Conservation (phyloP, 2,888 invertebrate genomes). For the Hanleya hanleyi region DNA sequence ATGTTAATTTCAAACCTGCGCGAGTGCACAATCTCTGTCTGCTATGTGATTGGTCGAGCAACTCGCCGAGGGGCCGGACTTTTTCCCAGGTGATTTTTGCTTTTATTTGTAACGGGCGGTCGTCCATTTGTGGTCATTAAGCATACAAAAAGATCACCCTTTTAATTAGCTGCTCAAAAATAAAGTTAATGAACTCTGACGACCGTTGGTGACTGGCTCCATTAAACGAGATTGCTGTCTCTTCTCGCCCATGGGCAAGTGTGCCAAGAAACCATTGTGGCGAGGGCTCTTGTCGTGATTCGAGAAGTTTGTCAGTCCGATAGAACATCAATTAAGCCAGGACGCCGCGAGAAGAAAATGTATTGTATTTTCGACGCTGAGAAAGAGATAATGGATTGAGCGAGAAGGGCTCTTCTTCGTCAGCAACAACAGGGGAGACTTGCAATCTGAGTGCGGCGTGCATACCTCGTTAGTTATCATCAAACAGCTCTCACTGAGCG, state of each 20-base stretch:
- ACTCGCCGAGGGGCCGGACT: neutral
- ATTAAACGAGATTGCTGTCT: neutral
- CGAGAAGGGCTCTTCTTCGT: too few species aligned
- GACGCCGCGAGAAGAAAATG: too few species aligned
- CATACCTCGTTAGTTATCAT: too few species aligned
- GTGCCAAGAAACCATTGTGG: constrained; percentile 3
- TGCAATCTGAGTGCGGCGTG: too few species aligned
- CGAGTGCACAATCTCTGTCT: neutral
- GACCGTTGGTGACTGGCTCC: neutral
- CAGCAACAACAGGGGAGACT: too few species aligned
- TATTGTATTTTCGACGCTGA: too few species aligned
- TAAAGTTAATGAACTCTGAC: neutral
- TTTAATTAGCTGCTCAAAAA: constrained; percentile 8
- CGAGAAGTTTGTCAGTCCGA: constrained; percentile 1
- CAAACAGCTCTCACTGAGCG: too few species aligned
- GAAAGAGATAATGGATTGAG: too few species aligned
- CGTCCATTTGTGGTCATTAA: constrained; percentile 10
- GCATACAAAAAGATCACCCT: constrained; percentile 9
- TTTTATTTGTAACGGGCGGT: neutral
- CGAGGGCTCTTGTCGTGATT: neutral
- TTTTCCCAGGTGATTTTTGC: neutral
- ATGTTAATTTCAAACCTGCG: neutral
- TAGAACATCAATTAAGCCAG: neutral
- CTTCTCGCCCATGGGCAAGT: neutral
- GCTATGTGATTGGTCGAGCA: neutral